Base-by-base conservation (phyloP, 2,888 invertebrate species). In the Oegoconia quadripuncta region DNA sequence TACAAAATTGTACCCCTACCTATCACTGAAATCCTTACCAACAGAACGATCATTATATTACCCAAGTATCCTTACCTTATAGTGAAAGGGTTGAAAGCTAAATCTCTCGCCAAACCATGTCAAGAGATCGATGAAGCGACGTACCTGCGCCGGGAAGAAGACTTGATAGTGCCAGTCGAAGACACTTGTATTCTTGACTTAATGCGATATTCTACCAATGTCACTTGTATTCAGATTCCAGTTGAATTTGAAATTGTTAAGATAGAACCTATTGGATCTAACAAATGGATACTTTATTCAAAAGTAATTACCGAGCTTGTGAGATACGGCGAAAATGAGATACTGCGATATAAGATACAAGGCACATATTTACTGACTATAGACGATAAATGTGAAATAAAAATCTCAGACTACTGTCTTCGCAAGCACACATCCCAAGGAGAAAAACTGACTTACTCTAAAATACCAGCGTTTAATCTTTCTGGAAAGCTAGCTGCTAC, bases 61-160 rank as follows among this genome's bases (percentile, higher is more conserved):
- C 42, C 46, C 27, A 44, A 49, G 37, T 44, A 46, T 30, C 49
- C 41, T 20, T 49, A 40, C 42, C 39, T 52, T 33, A 32, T 52
- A 16, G 43, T 42, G 26, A 52, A 46, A 37, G 41, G 46, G 25
- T 39, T 28, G 28, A 42, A 43, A 39, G 33, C 36, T 5, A 34
- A 34, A 12, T 40, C 48, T n/a, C 36, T 51, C 11, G 20, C 39
- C 17, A 37, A 36, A 11, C 42, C 45, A n/a, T 50, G 50, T 30
- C 13, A 31, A 23, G 34, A 33, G 3, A 17, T 44, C 2, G 28
- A 45, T 5, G 40, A 42, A 14, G 29, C n/a, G 9, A 17, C 18
- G 8, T 31, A 11, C 18, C 18, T 31, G 17, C 18, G 31, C 11
- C 3, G n/a, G 3, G 31, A 31, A 18, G n/a, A 11, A n/a, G 9